A percentile compares a stretch with the other conserved stretches of the same genome.
Evolutionary conservation across 2,888 invertebrate species (phyloP).

Genomic region (Operophtera brumata): DNA sequence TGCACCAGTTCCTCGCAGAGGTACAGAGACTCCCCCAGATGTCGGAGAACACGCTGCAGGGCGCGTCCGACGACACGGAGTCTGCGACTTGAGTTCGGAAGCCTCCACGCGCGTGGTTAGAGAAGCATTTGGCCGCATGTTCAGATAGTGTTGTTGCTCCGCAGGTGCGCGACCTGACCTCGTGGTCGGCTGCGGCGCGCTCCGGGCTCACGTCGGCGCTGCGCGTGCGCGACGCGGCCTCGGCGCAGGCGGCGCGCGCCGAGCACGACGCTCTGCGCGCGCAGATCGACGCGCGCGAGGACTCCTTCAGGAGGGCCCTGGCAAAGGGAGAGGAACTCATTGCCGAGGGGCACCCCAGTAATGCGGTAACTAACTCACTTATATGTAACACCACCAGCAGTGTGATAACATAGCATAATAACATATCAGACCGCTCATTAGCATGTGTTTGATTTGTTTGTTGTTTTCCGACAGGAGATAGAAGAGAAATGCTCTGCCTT

Average conservation of each 20-base stretch:
- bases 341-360: slow-evolving; percentile 85
- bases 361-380: too few relatives aligned
- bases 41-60: too few relatives aligned
- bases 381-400: too few relatives aligned
- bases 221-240: slow-evolving; percentile 88
- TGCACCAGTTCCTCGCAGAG: slow-evolving; percentile 91
- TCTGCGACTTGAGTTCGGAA: too few relatives aligned
- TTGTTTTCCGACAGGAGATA: slow-evolving; percentile 80
- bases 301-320: slow-evolving; percentile 84
- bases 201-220: slow-evolving; percentile 87
- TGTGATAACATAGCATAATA: too few relatives aligned
- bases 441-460: too few relatives aligned
- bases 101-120: too few relatives aligned
- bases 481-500: slow-evolving; percentile 89
- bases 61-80: too few relatives aligned
- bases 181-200: slow-evolving; percentile 91
- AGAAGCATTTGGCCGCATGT: too few relatives aligned
- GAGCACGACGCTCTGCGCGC: slow-evolving; percentile 79
- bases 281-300: slow-evolving; percentile 90
- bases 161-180: slow-evolving; percentile 90
- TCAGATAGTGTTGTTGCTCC: too few relatives aligned
- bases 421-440: too few relatives aligned
- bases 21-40: too few relatives aligned
- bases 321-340: slow-evolving; percentile 91
- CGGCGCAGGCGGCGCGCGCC: slow-evolving; percentile 89